phyloP scores from a whole-genome alignment of 92 coral and sea anemone species.

The Zoanthus solanderi region DNA sequence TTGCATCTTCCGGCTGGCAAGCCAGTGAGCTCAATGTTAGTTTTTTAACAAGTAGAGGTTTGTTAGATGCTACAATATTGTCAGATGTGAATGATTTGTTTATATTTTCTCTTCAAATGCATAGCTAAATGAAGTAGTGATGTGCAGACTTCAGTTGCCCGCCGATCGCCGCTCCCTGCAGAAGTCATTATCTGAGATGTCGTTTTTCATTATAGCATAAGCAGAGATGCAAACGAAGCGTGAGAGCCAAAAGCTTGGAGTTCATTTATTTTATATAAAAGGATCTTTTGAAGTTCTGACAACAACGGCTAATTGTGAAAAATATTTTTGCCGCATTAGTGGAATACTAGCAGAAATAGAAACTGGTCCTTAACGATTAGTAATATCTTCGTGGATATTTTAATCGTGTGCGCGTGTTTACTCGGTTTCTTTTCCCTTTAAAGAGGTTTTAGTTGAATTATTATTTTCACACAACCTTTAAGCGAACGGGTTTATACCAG shows the following conservation, averaged over 20 bases:
- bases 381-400: neutral
- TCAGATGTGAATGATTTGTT: conserved; percentile 39
- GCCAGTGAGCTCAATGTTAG: conserved; percentile 52
- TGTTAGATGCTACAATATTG: conserved; percentile 52
- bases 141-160: conserved; percentile 9
- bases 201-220: conserved; percentile 5
- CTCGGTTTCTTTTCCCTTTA: neutral
- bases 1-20: conserved; percentile 79
- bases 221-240: conserved; percentile 44
- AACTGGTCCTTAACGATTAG: neutral
- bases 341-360: neutral
- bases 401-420: too few relatives aligned
- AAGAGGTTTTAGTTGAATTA: neutral
- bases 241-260: conserved; percentile 21
- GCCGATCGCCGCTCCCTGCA: conserved; percentile 17
- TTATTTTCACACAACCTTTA: neutral
- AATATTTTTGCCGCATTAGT: neutral
- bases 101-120: conserved; percentile 15
- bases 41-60: conserved; percentile 58
- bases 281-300: neutral
- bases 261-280: neutral
- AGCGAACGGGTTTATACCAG: neutral
- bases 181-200: neutral
- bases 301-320: neutral
- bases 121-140: conserved; percentile 5